Base-by-base conservation (phyloP, 2,888 invertebrate species). In the Chaetogeoica ovagalla region DNA sequence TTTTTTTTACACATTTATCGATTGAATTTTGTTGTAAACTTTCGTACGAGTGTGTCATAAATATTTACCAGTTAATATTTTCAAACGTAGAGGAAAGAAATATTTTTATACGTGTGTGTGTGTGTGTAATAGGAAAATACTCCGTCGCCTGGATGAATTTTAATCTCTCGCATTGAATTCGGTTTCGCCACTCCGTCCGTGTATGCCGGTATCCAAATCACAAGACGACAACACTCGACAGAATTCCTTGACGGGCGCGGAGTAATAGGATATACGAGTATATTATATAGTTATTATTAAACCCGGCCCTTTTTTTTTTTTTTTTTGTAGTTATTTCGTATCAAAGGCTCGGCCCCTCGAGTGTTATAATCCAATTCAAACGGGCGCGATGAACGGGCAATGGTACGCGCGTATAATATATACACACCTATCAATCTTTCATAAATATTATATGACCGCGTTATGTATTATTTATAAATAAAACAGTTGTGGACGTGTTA, bases 231-330 rank as follows among this genome's bases (percentile, higher is more conserved):
- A 48, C 13, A 48, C 0, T 63, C 37, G 63, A 55, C 73, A 73
- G 30, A 52, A 73, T 37, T 52, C 30, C 30, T 21, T n/a, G 62
- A 63, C 62, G 19, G n/a, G 30, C 52, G 9, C 30, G 4, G 30
- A 30, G 30, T 60, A 37, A n/a, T 11, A 30, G 48, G 11, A 52
- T 4, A 37, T n/a, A n/a, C n/a, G n/a, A n/a, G n/a, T n/a, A n/a
- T n/a, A n/a, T n/a, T n/a, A n/a, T 30, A 30, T 30, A 30, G 21
- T 30, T 74, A 74, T 74, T 74, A 65, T 74, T 74, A 74, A 39
- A 74, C 13, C 30, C 13, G 11, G 13, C 11, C 48, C 39, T 30
- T 23, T 13, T 39, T 21, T 19, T 65, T 74, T 65, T 39, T 13
- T 57, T 21, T 13, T 65, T 65, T 65, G n/a, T 13, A 73, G 17